Conservation (phyloP, 2,797 vertebrate genomes). For the Capromys pilorides region DNA sequence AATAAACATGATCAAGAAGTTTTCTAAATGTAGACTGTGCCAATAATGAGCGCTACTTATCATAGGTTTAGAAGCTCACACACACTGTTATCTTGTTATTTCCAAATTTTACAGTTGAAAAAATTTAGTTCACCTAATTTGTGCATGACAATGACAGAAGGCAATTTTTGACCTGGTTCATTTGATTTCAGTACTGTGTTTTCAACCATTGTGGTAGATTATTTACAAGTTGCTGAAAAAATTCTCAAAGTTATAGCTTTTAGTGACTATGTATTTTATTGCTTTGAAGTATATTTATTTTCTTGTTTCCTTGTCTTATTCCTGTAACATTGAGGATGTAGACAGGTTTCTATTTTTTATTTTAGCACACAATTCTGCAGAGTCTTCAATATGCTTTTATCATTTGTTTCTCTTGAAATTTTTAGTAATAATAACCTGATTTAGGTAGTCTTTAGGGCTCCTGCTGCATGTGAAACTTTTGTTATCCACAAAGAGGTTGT, state of each 20-base stretch:
- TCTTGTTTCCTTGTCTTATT: conserved; percentile 17
- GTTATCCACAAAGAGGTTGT: background rate
- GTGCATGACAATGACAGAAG: conserved; percentile 22
- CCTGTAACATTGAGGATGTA: background rate
- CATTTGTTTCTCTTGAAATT: conserved; percentile 51
- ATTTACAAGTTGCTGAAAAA: conserved; percentile 32
- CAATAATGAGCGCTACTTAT: background rate
- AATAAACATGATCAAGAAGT: background rate
- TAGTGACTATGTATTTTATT: background rate
- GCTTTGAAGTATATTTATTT: conserved; percentile 25
- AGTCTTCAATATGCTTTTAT: background rate
- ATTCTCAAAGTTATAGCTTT: conserved; percentile 9
- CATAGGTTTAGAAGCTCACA: background rate
- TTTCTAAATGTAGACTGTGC: background rate
- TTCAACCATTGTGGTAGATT: conserved; percentile 9
- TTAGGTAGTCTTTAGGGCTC: background rate
- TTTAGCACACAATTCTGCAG: background rate
- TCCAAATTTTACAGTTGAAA: conserved; percentile 45
- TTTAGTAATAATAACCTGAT: conserved; percentile 7
- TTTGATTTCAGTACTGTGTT: conserved; percentile 42
- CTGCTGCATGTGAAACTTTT: background rate
- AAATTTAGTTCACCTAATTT: conserved; percentile 58
- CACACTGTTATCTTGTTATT: background rate
- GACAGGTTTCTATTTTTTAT: background rate
- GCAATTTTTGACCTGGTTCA: conserved; percentile 27